These are phyloP conservation scores for Chloromyia formosa DNA, from an alignment of 2,888 invertebrate genomes.

Conservation along the genomic window DNA sequence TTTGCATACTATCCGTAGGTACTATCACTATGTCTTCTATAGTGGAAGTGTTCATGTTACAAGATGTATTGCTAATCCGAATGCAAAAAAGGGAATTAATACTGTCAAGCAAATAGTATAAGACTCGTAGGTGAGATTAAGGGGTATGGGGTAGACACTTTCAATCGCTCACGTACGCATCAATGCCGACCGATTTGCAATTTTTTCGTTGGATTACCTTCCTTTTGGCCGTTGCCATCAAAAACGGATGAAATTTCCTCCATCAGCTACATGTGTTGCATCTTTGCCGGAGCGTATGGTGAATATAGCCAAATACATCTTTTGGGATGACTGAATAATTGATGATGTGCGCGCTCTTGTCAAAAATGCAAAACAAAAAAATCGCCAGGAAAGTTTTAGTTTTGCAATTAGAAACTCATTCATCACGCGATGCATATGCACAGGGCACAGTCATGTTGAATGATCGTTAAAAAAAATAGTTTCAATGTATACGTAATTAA, in stretches of 20 bases:
- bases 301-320: background rate
- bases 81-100: background rate
- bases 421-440: slow-evolving; percentile 28
- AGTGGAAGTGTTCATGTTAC: slow-evolving; percentile 1
- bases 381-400: slow-evolving; percentile 13
- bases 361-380: slow-evolving; percentile 19
- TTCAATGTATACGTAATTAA: background rate
- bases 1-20: slow-evolving; percentile 21
- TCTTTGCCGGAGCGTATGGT: slow-evolving; percentile 2
- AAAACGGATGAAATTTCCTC: slow-evolving; percentile 28
- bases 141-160: background rate
- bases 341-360: slow-evolving; percentile 22
- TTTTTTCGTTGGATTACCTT: background rate
- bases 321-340: slow-evolving; percentile 20
- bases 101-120: slow-evolving; percentile 2
- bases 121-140: background rate
- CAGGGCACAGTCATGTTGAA: background rate
- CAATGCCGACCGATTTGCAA: background rate
- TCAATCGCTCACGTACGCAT: background rate
- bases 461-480: background rate
- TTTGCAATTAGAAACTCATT: slow-evolving; percentile 42
- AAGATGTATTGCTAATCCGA: slow-evolving; percentile 16
- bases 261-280: slow-evolving; percentile 47
- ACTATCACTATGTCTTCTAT: background rate
- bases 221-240: background rate